Conservation (phyloP, 2,888 invertebrate species). For the Agrenia bidenticulata region DNA sequence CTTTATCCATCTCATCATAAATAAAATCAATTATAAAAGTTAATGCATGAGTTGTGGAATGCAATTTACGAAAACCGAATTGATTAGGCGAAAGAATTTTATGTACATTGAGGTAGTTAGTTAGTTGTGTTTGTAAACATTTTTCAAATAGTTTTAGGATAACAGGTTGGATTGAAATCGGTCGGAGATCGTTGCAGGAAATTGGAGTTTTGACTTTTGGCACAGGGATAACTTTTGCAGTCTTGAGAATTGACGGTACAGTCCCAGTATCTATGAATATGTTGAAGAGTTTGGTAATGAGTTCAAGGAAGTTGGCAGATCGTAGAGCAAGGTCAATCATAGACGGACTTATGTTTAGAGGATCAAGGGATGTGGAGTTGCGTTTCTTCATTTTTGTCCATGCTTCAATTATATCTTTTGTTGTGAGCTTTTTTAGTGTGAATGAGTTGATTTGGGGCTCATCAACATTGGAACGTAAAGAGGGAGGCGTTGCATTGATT, state of each 20-base stretch:
- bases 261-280: neutral
- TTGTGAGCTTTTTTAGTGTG: neutral
- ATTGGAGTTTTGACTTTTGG: constrained; percentile 13
- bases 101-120: neutral
- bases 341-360: neutral
- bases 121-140: constrained; percentile 21
- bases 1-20: neutral
- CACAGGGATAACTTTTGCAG: constrained; percentile 24
- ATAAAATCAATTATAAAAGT: neutral
- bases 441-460: neutral
- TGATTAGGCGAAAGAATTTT: constrained; percentile 17
- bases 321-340: neutral
- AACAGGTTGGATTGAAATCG: constrained; percentile 32
- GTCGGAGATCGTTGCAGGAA: constrained; percentile 18
- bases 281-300: constrained; percentile 2
- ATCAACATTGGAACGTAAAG: no score
- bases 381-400: neutral
- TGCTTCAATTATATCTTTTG: neutral
- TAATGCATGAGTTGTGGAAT: constrained; percentile 25
- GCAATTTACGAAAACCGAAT: constrained; percentile 22
- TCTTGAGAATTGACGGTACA: constrained; percentile 13
- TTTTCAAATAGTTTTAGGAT: constrained; percentile 28
- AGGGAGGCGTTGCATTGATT: neutral
- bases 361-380: neutral
- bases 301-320: neutral